Evolutionary conservation across 2,113 vertebrate species (phyloP).

Genomic region (Phalacrocorax pelagicus): DNA sequence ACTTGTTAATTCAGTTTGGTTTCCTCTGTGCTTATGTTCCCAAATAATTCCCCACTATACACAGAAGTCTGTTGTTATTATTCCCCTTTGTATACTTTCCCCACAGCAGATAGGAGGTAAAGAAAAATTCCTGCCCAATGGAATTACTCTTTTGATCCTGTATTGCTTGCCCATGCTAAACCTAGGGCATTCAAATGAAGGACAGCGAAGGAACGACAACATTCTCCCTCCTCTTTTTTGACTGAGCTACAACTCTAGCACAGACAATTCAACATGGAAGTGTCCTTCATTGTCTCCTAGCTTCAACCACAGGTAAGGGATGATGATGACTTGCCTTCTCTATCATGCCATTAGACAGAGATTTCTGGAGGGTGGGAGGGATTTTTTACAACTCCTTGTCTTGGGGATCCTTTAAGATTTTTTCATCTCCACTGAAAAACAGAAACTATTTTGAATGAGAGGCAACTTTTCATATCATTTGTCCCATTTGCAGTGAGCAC

Average conservation of each 20-base stretch:
- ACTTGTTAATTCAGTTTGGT: background rate
- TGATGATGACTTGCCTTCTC: background rate
- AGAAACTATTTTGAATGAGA: background rate
- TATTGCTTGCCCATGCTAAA: background rate
- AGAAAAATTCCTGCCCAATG: background rate
- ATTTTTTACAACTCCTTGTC: background rate
- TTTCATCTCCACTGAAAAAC: background rate
- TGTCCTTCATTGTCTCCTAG: background rate
- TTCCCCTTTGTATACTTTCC: background rate
- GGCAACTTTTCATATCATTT: background rate
- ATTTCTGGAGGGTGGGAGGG: background rate
- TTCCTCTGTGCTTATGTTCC: background rate
- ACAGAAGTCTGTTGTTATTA: background rate
- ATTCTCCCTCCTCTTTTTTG: background rate
- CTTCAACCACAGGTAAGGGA: background rate
- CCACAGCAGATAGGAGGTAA: background rate
- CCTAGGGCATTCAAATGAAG: background rate
- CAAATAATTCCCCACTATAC: background rate
- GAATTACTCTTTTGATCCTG: background rate
- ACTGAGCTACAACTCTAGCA: background rate
- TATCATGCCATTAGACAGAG: background rate
- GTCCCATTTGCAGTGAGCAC: background rate
- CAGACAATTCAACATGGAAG: background rate
- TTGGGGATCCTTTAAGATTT: background rate
- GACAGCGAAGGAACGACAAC: fast-evolving